Evolutionary conservation across 2,888 invertebrate genomes (phyloP), one percentile per base, ranked within the genome.

Genomic region (Allacma fusca): DNA sequence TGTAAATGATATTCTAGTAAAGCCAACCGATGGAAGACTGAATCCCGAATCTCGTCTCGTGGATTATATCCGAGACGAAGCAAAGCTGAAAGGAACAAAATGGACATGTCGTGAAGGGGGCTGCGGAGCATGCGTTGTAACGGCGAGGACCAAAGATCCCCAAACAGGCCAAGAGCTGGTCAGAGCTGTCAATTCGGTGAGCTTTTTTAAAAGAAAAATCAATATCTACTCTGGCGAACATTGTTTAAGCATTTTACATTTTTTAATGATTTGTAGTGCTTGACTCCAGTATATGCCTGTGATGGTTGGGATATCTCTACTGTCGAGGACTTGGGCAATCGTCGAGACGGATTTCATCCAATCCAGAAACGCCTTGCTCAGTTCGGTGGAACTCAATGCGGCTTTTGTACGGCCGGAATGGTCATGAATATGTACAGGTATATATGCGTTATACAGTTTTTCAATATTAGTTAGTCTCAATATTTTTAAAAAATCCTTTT

Each of bases 361-460:
- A 90, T 93, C 65, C 92, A 93, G 85, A 88, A 86, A 62, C 87
- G 90, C 1, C 86, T 93, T 72, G 91, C 91, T 2, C 88, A 89
- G 69, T 90, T 91, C 85, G 91, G 91, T 85, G 93, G 92, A 0
- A 91, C 91, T 0, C 92, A 93, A 85, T 93, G 93, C 84, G 93
- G 93, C 1, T 92, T 88, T 85, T 94, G 94, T 84, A 91, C 92
- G 26, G 92, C 93, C 0, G 94, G 92, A 16, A 92, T 93, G 90
- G 88, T 93, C 73, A 92, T 92, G 92, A 91, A 89, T 83, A 92
- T 93, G 92, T 91, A 90, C 86, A 90, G 91, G n/a, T n/a, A n/a
- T n/a, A n/a, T n/a, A n/a, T n/a, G n/a, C n/a, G n/a, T n/a, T n/a
- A n/a, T n/a, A n/a, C n/a, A n/a, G n/a, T n/a, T n/a, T n/a, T n/a